Base-by-base conservation (phyloP, 2,113 vertebrate genomes). In the Vireo altiloquus region DNA sequence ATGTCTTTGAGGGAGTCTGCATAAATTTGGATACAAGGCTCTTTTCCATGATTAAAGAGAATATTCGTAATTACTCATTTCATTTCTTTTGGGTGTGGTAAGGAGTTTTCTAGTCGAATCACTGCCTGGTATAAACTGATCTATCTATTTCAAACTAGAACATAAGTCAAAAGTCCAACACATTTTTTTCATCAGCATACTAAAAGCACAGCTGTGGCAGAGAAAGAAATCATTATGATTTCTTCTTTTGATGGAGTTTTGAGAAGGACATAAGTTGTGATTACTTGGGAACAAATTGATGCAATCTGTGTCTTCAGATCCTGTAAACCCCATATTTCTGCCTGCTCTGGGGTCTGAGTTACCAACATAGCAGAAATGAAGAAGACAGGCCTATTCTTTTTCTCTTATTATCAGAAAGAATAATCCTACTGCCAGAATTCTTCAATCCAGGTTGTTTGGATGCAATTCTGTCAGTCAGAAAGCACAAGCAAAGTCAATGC, bases 31-130 rank as follows among this genome's bases (percentile, higher is more conserved):
- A 82, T 96, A 87, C 30, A 61, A 70, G 82, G 57, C 5, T 89
- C 60, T 94, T 96, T 94, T 96, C 86, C 52, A 72, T 95, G 90
- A 97, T 96, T 95, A 96, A 97, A 96, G 95, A 84, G 88, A 92
- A 84, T 93, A 96, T 95, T 93, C 46, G 39, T 83, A 95, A 90
- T 75, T 68, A 93, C 65, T 76, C 69, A 47, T 93, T 93, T 94
- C 7, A 60, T 96, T 93, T 91, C 19, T 84, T 92, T 81, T 61
- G 92, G 95, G 90, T 87, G 90, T 95, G 95, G 90, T 79, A 75
- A 92, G 71, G 33, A 94, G 69, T 50, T 53, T 95, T 92, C 31
- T 80, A 95, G 82, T 71, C 1, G 0, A 94, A 92, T 95, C 82
- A 68, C 68, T 94, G 64, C 56, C 65, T 78, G 37, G 37, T 89